phyloP scores from a whole-genome alignment of 2,888 invertebrate species.

The Ametastegia equiseti region DNA sequence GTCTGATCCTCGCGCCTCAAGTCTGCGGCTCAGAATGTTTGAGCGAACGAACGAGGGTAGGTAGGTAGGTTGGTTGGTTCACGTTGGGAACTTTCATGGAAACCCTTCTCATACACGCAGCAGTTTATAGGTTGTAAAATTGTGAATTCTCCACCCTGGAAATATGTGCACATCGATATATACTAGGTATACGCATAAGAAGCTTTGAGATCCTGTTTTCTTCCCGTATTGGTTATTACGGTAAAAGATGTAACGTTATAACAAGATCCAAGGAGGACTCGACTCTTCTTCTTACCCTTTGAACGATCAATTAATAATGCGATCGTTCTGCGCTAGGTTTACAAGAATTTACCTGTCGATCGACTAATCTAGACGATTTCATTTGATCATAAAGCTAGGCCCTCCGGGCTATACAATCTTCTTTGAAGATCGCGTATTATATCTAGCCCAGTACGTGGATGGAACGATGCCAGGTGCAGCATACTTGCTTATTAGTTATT shows the following conservation, averaged over 20 bases:
- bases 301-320: background rate
- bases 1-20: conserved; percentile 57
- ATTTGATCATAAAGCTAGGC: background rate
- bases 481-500: background rate
- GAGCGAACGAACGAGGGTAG: conserved; percentile 48
- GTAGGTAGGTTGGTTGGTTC: too few species aligned
- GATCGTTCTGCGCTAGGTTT: background rate
- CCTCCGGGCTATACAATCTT: background rate
- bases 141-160: conserved; percentile 61
- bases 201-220: conserved; percentile 11
- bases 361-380: background rate
- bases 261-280: background rate
- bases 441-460: too few species aligned
- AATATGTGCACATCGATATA: background rate
- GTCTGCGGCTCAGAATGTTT: conserved; percentile 56
- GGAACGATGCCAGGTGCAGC: background rate
- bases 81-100: conserved; percentile 57
- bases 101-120: conserved; percentile 55
- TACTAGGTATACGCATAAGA: background rate
- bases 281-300: background rate
- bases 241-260: background rate
- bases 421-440: background rate
- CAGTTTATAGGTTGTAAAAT: conserved; percentile 69
- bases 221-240: background rate
- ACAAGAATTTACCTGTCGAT: background rate